Base-by-base conservation (phyloP, 2,797 vertebrate species). In the Syncerus caffer region DNA sequence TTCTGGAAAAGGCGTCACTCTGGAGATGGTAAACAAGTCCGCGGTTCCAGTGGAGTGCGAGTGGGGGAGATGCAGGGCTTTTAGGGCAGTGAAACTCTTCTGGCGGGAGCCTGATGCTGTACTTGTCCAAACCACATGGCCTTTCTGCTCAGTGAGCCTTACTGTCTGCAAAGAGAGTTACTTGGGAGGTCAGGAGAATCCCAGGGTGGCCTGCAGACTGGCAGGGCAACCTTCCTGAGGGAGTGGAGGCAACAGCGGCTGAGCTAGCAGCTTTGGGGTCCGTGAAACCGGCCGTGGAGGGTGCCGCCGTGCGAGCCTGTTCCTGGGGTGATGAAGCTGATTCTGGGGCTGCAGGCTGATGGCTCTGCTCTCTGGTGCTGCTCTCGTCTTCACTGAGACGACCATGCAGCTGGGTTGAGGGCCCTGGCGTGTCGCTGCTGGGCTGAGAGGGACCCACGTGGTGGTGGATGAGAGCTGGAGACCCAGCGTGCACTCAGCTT, bases 301-400 rank as follows among this genome's bases (percentile, higher is more conserved):
- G 74, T 0, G 1, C 4, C 0, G 0, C 4, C 2, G 0, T 0
- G 7, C 1, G n/a, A 7, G 9, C 4, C 4, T 1, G 23, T 1
- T 0, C 55, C 16, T 3, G 0, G 4, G 10, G 3, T 1, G 7
- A 10, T 2, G 19, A 7, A 1, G 12, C 62, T 16, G 6, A 16
- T 34, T 60, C 27, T 38, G 7, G 29, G 83, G 14, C 34, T 15
- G 2, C 1, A 12, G 47, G 57, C 8, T 4, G 6, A 11, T 1
- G 0, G 67, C n/a, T 11, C 47, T 13, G 58, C 1, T 4, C 17
- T 4, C 50, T 3, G 57, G 1, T 6, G 23, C 47, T 1, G 15
- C 34, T 2, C 2, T 27, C 2, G 5, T 2, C 12, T 27, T 9
- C 9, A 2, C 42, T 14, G 42, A 50, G 14, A 4, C 11, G 19